Base-by-base conservation (phyloP, 1,140 invertebrate species). In the Apis laboriosa region DNA sequence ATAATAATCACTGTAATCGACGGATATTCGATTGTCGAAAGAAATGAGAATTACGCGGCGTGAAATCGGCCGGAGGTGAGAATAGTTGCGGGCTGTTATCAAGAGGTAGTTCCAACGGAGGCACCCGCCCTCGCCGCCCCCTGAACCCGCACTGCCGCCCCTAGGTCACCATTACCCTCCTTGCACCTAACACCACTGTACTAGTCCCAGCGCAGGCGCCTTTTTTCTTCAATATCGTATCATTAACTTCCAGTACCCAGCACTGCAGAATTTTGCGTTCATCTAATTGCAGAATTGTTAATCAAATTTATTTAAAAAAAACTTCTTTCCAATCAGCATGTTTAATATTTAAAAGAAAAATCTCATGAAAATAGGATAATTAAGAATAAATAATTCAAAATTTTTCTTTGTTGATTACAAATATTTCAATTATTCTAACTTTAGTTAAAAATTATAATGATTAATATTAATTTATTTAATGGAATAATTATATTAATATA, bases 111-210 rank as follows among this genome's bases (percentile, higher is more conserved):
- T 88, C 80, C 80, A 87, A 89, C 86, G 88, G 86, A 91, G 91
- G 86, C 92, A 93, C 90, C 92, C 92, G 92, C 93, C 93, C 92
- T 93, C 92, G 91, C 90, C 90, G 93, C 92, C 93, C 92, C 93
- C 91, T 92, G 91, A 93, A 92, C 92, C 92, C 93, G 91, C 92
- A 94, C 93, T 94, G 91, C 89, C 86, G 85, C 90, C 89, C 90
- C 86, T 87, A 83, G 81, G 84, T 84, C 86, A 85, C 86, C 88
- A 90, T 81, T 80, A 76, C 75, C 83, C 84, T 88, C 86, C 85
- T 79, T 86, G 88, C 89, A 87, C 91, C 87, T 86, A 84, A 61
- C 80, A 79, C 74, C 83, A 63, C 72, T 74, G 70, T 66, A 68
- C 80, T 66, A 77, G 28, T 51, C 49, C 4, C 1, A 28, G 88